Percentiles rank a stretch among this genome's conserved stretches.
phyloP scores from a whole-genome alignment of 1,140 invertebrate species.

The Solenopsis fugax region DNA sequence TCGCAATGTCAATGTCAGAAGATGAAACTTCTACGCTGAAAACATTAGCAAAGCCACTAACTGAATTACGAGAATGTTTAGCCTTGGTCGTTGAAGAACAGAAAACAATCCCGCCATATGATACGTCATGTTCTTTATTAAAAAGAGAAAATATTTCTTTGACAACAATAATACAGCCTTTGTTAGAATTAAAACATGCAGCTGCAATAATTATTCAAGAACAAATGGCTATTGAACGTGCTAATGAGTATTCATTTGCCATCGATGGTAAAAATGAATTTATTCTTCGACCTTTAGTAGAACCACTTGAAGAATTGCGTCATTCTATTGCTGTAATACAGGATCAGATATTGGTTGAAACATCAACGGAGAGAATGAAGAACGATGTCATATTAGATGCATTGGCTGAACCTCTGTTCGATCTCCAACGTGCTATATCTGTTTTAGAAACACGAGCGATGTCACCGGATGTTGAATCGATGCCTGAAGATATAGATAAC shows the following conservation, averaged over 20 bases:
- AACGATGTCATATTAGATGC: conserved; percentile 63
- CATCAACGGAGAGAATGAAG: background rate
- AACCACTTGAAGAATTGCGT: conserved; percentile 73
- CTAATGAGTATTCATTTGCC: conserved; percentile 58
- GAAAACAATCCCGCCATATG: conserved; percentile 81
- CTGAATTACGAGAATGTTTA: conserved; percentile 87
- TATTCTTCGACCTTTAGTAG: conserved; percentile 52
- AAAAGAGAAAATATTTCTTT: conserved; percentile 66
- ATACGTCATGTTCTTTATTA: conserved; percentile 74
- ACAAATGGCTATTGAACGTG: conserved; percentile 63
- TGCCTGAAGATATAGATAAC: conserved; percentile 48
- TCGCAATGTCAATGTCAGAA: conserved; percentile 67
- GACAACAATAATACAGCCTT: conserved; percentile 46
- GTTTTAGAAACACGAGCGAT: conserved; percentile 85
- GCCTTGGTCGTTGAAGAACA: conserved; percentile 85
- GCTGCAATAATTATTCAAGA: conserved; percentile 66
- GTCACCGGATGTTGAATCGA: conserved; percentile 61
- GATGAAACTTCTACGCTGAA: conserved; percentile 65
- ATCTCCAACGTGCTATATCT: conserved; percentile 85
- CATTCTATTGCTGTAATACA: conserved; percentile 75
- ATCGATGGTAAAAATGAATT: background rate
- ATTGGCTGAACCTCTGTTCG: conserved; percentile 82
- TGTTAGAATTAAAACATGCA: conserved; percentile 66
- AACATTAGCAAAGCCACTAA: conserved; percentile 86
- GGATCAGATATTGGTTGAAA: conserved; percentile 68